These are phyloP conservation scores for Apotomis turbidana DNA, from an alignment of 2,888 invertebrate genomes.

Conservation along the genomic window DNA sequence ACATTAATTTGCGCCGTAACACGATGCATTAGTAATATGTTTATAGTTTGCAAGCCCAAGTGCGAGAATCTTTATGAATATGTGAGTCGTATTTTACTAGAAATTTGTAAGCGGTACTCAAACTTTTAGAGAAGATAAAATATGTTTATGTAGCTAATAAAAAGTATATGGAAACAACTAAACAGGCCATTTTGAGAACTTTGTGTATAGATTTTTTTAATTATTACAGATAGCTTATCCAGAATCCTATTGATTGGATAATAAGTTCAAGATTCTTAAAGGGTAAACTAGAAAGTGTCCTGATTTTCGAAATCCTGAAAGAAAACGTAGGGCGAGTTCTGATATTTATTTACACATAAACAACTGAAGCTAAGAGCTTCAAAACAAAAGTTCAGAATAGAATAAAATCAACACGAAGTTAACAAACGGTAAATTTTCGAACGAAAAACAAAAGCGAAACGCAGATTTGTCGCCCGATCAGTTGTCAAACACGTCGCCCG, in stretches of 20 bases:
- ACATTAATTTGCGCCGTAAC: too few relatives aligned
- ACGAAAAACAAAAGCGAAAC: slow-evolving; percentile 1
- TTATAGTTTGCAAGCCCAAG: neutral
- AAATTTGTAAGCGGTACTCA: neutral
- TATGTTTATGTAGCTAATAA: too few relatives aligned
- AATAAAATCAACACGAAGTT: neutral
- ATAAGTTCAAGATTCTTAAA: too few relatives aligned
- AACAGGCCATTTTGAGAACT: too few relatives aligned
- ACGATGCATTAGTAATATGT: slow-evolving; percentile 29
- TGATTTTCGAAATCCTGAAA: too few relatives aligned
- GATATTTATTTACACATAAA: neutral
- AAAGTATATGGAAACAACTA: too few relatives aligned
- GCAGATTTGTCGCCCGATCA: neutral
- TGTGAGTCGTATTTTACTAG: neutral
- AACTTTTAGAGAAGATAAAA: neutral
- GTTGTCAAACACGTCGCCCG: neutral
- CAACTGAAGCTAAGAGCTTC: neutral
- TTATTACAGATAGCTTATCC: too few relatives aligned
- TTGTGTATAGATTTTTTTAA: too few relatives aligned
- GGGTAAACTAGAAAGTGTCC: too few relatives aligned
- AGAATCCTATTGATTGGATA: too few relatives aligned
- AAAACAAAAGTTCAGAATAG: neutral
- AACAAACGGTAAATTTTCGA: neutral
- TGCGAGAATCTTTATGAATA: slow-evolving; percentile 1
- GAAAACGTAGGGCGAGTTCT: too few relatives aligned